Conservation (phyloP, 2,797 vertebrate species). For the Crenichthys baileyi region DNA sequence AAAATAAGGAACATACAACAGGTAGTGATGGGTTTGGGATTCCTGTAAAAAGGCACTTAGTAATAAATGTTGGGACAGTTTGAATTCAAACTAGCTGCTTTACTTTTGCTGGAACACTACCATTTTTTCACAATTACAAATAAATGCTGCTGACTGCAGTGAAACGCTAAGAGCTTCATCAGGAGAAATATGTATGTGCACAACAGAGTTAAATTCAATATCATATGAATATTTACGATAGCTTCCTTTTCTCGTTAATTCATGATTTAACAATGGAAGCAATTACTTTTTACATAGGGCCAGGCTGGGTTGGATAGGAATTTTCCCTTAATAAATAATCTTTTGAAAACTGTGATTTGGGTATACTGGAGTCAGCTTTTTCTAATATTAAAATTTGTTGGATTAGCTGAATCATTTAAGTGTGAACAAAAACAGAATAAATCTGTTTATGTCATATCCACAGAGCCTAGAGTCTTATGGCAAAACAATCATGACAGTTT, state of each 20-base stretch:
- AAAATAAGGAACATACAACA: background rate
- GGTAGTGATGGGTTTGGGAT: background rate
- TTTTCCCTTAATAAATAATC: background rate
- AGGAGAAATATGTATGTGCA: too few species aligned
- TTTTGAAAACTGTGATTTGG: background rate
- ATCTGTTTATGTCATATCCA: too few species aligned
- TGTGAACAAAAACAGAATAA: background rate
- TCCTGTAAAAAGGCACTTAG: background rate
- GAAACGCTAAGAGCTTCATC: background rate
- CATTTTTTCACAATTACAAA: background rate
- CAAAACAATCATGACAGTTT: too few species aligned
- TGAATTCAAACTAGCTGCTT: background rate
- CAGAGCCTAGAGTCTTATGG: too few species aligned
- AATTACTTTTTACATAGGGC: background rate
- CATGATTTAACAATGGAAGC: background rate
- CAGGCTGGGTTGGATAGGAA: background rate
- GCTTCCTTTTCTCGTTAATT: background rate
- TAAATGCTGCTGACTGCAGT: background rate
- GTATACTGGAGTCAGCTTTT: background rate
- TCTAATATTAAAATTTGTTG: background rate
- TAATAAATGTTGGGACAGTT: background rate
- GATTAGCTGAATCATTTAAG: background rate
- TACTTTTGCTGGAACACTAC: background rate
- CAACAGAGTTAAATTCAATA: background rate
- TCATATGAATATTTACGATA: background rate